Percentiles rank a stretch among this genome's conserved stretches.
Evolutionary conservation across 2,113 vertebrate genomes (phyloP).

Genomic region (Ciconia maguari): DNA sequence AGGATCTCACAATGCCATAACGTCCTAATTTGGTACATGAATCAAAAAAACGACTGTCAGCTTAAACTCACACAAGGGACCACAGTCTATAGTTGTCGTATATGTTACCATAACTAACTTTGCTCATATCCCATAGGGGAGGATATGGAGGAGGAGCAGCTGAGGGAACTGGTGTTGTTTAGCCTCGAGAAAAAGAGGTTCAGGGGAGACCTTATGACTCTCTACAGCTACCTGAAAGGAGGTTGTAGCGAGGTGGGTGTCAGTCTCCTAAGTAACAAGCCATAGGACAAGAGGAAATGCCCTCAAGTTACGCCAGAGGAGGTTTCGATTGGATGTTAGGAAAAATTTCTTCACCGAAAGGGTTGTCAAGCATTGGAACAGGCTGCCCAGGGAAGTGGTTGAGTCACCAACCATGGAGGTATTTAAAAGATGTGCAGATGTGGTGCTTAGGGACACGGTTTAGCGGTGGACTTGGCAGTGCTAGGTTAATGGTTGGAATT

Average conservation of each 20-base stretch:
- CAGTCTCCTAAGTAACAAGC: neutral
- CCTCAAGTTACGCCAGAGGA: neutral
- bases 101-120: neutral
- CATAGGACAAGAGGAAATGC: neutral
- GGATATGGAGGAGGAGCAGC: neutral
- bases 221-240: neutral
- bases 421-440: neutral
- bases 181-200: neutral
- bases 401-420: neutral
- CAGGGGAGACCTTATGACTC: neutral
- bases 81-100: neutral
- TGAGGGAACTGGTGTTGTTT: neutral
- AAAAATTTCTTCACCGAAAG: neutral
- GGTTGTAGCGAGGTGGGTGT: neutral
- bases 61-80: neutral
- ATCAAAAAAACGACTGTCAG: rapidly evolving
- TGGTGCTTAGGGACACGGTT: neutral
- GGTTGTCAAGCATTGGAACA: neutral
- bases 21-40: neutral
- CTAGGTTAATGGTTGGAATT: neutral
- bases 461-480: neutral
- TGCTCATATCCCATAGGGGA: neutral
- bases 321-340: neutral
- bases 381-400: neutral
- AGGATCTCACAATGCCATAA: neutral